Percentiles rank a stretch among this genome's conserved stretches.
phyloP scores from a whole-genome alignment of 1,140 invertebrate genomes.

The Drosophila orena region DNA sequence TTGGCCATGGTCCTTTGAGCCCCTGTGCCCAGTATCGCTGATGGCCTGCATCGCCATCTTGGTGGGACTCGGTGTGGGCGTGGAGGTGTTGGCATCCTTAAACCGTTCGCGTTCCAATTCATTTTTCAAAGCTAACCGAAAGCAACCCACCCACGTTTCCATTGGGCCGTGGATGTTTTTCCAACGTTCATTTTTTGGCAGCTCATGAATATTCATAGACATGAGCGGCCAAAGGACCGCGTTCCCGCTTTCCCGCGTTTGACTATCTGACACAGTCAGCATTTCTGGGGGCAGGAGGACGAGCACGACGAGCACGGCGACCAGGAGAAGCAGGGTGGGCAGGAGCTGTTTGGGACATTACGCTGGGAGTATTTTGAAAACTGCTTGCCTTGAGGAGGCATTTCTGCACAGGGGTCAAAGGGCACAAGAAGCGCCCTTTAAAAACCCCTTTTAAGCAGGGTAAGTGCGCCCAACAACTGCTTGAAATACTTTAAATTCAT shows the following conservation, averaged over 20 bases:
- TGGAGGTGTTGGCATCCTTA: slow-evolving; percentile 18
- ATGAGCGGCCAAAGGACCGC: slow-evolving; percentile 70
- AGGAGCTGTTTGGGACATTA: slow-evolving; percentile 6
- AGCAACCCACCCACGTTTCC: slow-evolving; percentile 1
- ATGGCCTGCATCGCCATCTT: slow-evolving; percentile 16
- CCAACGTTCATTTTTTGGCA: slow-evolving; percentile 67
- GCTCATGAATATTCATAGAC: slow-evolving; percentile 80
- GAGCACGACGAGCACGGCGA: neutral
- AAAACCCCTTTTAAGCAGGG: slow-evolving; percentile 3
- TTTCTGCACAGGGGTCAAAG: neutral
- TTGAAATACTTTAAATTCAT: neutral
- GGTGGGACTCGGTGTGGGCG: neutral
- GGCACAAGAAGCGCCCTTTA: neutral
- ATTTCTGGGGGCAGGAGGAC: slow-evolving; percentile 3
- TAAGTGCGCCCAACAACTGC: neutral
- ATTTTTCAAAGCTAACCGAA: slow-evolving; percentile 47
- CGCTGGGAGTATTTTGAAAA: slow-evolving; percentile 28
- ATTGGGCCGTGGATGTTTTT: slow-evolving; percentile 16
- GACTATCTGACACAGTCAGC: slow-evolving; percentile 64
- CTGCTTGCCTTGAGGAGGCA: slow-evolving; percentile 21
- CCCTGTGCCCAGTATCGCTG: neutral
- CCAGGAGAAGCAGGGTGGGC: neutral
- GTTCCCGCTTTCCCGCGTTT: slow-evolving; percentile 15
- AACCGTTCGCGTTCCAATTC: slow-evolving; percentile 42
- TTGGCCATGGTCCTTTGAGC: slow-evolving; percentile 13